Conservation (phyloP, 2,797 vertebrate species). For the Hydrophis major region DNA sequence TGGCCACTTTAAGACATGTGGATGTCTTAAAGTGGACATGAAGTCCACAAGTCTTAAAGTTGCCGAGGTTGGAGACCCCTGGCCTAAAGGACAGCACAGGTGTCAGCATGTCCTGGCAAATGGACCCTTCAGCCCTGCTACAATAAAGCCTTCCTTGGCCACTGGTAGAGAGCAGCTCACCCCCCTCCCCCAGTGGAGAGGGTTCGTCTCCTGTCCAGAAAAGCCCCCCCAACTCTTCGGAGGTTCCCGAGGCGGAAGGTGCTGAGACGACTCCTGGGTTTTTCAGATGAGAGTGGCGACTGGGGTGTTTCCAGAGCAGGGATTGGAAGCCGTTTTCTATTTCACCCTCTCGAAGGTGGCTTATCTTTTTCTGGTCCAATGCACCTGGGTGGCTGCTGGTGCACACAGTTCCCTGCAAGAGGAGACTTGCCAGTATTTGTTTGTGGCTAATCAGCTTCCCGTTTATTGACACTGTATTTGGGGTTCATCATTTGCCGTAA, state of each 20-base stretch:
- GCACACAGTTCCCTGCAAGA: not conserved
- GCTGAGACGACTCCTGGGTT: not conserved
- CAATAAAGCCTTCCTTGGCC: not conserved
- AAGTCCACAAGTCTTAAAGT: too few relatives aligned
- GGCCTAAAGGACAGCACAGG: not conserved
- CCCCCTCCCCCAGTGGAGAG: too few relatives aligned
- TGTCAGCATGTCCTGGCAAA: not conserved
- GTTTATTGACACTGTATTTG: not conserved
- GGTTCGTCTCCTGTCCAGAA: not conserved
- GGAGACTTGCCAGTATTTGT: not conserved
- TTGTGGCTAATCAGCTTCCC: not conserved
- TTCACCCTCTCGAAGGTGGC: not conserved
- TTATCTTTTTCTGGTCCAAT: not conserved
- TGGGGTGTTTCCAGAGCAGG: not conserved
- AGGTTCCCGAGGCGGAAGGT: not conserved
- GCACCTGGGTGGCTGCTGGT: not conserved
- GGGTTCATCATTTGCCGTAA: not conserved
- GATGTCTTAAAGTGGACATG: too few relatives aligned
- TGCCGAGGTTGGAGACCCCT: too few relatives aligned
- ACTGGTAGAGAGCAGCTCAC: too few relatives aligned
- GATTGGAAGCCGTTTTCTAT: not conserved
- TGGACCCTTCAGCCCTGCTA: too few relatives aligned
- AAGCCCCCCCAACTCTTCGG: not conserved
- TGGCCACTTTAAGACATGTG: too few relatives aligned
- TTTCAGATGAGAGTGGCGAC: not conserved